Evolutionary conservation across 2,797 vertebrate genomes (phyloP), one percentile per base, ranked within the genome.

Genomic region (Betta splendens): DNA sequence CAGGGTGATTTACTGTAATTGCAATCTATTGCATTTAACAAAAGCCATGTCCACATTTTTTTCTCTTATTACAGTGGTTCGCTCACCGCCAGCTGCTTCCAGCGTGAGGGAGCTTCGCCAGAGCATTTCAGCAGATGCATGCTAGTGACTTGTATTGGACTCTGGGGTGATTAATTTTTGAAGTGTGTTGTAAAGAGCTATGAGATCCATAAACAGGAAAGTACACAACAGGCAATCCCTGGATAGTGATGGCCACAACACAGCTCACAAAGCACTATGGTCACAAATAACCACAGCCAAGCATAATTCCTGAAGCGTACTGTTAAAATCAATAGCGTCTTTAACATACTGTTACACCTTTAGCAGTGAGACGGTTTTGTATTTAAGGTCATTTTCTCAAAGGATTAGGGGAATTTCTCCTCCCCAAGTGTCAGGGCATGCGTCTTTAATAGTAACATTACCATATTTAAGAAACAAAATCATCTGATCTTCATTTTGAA

Each of bases 161-260:
- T 89, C 84, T 72, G 62, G 83, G 83, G 85, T 85, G 87, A 89
- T 90, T 89, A 74, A 86, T 90, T 87, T 89, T 85, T 88, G 81
- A 89, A 90, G 87, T 89, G 83, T 80, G 84, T 68, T 86, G 81
- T 89, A 87, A 89, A 88, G 86, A 81, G 86, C 85, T 76, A 85
- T 84, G 85, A 85, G 80, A 91, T 84, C 80, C 85, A 85, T 88
- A 88, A 89, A 88, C 65, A 83, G 69, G 65, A 84, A 71, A 77
- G 75, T 83, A 82, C 77, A 81, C 81, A 87, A 84, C 76, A 73
- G 83, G 58, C 72, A 72, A 67, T 84, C 78, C 64, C 69, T 54
- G 66, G 81, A 75, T 76, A 65, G 71, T 28, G 68, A 75, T 68
- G 64, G 77, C 57, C 67, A 69, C 75, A 77, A 69, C 77, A 74